Evolutionary conservation across 1,140 invertebrate genomes (phyloP), one percentile per base, ranked within the genome.

Genomic region (Calephelis nemesis): DNA sequence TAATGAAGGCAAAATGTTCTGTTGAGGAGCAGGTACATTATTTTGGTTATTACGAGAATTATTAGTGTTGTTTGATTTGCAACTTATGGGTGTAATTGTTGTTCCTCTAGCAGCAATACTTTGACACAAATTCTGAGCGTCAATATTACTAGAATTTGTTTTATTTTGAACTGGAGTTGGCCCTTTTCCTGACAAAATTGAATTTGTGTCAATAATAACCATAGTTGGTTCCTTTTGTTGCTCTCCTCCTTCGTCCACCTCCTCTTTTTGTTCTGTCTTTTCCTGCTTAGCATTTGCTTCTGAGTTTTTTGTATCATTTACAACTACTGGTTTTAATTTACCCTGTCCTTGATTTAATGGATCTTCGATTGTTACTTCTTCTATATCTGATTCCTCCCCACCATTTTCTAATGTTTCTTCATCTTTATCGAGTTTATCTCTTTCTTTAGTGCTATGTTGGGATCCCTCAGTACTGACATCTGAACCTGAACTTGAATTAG

Each of bases 1-100:
- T 5, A 97, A 91, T 7, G 96, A 95, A 1, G 96, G 96, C 75
- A 97, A 87, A 64, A 96, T 94, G 62, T 94, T 89, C 66, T 93
- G 92, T 47, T 93, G 88, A 2, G 92, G 83, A 47, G 92, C 78
- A 67, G 84, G 76, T 67, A 82, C 79, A 70, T 78, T 73, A 78
- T 76, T 81, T 78, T 76, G 79, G 75, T 73, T 76, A 75, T 77
- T 83, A 76, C 75, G 76, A 73, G 73, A 74, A 84, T 69, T 30
- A 30, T 30, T 85, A 62, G 79, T 78, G 15, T 72, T 47, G 62
- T 84, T 72, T 70, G 63, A 71, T 71, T 87, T 88, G 58, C 79
- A 74, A 75, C 84, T 87, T 12, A 91, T 87, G n/a, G 92, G 93
- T 72, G 93, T 92, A 42, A 92, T 91, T 40, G 91, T 92, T 12